These are phyloP conservation scores for Benitochromis conjunctus DNA, from an alignment of 2,113 vertebrate species.

Conservation along the genomic window DNA sequence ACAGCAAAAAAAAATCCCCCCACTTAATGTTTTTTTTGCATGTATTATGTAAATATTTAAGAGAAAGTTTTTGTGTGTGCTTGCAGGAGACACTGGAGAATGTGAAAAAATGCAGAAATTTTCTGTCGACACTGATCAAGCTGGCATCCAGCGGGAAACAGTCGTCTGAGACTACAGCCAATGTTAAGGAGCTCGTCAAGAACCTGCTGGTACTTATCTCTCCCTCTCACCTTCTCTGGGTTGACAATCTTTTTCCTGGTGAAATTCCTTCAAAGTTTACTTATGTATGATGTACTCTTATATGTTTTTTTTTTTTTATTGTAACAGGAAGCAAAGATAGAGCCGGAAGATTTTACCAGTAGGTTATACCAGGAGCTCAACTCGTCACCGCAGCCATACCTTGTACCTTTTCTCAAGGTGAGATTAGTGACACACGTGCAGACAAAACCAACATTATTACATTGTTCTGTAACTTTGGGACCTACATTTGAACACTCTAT, in stretches of 20 bases:
- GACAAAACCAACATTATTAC: background rate
- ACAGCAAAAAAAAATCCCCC: background rate
- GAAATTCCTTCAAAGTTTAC: background rate
- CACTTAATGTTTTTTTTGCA: background rate
- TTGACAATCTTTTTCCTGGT: background rate
- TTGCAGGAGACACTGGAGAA: slow-evolving; percentile 92
- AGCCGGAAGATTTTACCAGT: slow-evolving; percentile 92
- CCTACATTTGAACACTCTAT: background rate
- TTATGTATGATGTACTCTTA: background rate
- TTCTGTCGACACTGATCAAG: slow-evolving; percentile 92
- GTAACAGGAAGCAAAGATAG: slow-evolving; percentile 86
- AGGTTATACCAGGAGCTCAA: slow-evolving; percentile 89
- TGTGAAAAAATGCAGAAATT: slow-evolving; percentile 96
- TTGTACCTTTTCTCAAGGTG: slow-evolving; percentile 98
- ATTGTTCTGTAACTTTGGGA: background rate
- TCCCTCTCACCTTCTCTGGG: background rate
- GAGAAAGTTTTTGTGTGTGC: background rate
- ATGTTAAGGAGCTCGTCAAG: slow-evolving; percentile 91
- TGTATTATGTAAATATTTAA: background rate
- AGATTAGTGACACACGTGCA: background rate
- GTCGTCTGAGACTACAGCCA: slow-evolving; percentile 88
- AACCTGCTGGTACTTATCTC: slow-evolving; percentile 81
- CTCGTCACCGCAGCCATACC: slow-evolving; percentile 95
- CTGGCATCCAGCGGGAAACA: slow-evolving; percentile 91
- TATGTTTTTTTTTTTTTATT: background rate